These are phyloP conservation scores for Macaria notata DNA, from an alignment of 2,888 invertebrate genomes.

Conservation along the genomic window DNA sequence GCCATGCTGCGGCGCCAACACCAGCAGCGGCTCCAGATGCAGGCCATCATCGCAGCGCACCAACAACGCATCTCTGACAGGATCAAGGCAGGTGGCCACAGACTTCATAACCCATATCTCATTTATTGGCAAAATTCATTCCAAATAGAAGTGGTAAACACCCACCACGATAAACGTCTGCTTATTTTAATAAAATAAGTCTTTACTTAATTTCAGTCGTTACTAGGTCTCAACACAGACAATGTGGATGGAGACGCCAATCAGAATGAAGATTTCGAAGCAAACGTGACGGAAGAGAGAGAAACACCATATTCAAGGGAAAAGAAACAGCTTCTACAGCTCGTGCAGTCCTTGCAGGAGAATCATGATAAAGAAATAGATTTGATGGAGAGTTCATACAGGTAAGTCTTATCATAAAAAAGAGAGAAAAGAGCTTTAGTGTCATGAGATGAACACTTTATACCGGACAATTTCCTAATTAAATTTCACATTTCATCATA, in stretches of 20 bases:
- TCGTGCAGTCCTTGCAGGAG: slow-evolving; percentile 79
- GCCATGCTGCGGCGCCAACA: slow-evolving; percentile 79
- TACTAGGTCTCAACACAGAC: slow-evolving; percentile 49
- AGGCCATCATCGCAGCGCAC: slow-evolving; percentile 81
- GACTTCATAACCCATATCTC: background rate
- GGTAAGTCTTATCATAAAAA: slow-evolving; percentile 61
- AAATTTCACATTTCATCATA: no score
- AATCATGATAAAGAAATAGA: slow-evolving; percentile 84
- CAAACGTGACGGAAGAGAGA: slow-evolving; percentile 39
- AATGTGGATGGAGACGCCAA: slow-evolving; percentile 38
- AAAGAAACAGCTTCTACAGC: slow-evolving; percentile 68
- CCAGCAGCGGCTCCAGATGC: slow-evolving; percentile 81
- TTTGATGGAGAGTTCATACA: slow-evolving; percentile 84
- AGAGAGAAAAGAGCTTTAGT: no score
- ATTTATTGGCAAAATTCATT: background rate
- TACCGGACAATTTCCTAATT: no score
- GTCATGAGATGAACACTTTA: no score
- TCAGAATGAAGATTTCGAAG: slow-evolving; percentile 30
- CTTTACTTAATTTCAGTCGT: slow-evolving; percentile 45
- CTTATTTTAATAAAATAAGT: no score
- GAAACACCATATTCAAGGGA: slow-evolving; percentile 60
- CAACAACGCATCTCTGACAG: slow-evolving; percentile 84
- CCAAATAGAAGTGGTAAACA: background rate
- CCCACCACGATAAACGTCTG: no score
- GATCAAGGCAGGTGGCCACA: slow-evolving; percentile 74